A percentile compares a stretch with the other conserved stretches of the same genome.
Evolutionary conservation across 2,113 vertebrate species (phyloP).

Genomic region (Chelonoidis abingdonii): DNA sequence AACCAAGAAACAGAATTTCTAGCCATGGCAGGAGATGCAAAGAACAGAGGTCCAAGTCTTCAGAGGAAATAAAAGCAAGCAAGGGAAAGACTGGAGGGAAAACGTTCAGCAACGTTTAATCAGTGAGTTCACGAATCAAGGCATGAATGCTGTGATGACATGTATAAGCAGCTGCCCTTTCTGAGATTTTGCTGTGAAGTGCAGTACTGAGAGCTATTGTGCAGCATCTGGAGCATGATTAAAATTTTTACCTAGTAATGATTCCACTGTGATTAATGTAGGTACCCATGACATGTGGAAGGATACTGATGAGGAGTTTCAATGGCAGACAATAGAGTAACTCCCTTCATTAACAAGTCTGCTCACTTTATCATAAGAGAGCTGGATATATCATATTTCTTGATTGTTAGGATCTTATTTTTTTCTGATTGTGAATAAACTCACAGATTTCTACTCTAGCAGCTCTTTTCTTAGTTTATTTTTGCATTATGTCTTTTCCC

Average conservation of each 20-base stretch:
- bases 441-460: neutral
- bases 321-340: conserved; percentile 29
- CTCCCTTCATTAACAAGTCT: conserved; percentile 1
- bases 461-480: neutral
- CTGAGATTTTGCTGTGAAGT: rapidly evolving
- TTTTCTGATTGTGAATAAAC: neutral
- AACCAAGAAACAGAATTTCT: conserved; percentile 64
- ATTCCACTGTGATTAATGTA: conserved; percentile 54
- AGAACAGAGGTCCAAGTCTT: conserved; percentile 70
- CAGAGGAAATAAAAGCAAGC: conserved; percentile 61
- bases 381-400: neutral
- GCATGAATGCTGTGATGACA: conserved; percentile 21
- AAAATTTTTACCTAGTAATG: conserved; percentile 59
- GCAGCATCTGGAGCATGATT: conserved; percentile 52
- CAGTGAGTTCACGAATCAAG: conserved; percentile 46
- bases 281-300: conserved; percentile 32
- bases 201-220: neutral
- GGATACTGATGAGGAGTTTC: conserved; percentile 53
- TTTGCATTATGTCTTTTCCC: neutral
- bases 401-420: neutral
- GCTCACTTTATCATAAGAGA: neutral
- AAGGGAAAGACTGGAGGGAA: neutral
- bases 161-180: neutral
- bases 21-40: conserved; percentile 62
- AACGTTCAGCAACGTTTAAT: conserved; percentile 39